Conservation (phyloP, 1,140 invertebrate genomes). For the Aphaenogaster ashmeadi region DNA sequence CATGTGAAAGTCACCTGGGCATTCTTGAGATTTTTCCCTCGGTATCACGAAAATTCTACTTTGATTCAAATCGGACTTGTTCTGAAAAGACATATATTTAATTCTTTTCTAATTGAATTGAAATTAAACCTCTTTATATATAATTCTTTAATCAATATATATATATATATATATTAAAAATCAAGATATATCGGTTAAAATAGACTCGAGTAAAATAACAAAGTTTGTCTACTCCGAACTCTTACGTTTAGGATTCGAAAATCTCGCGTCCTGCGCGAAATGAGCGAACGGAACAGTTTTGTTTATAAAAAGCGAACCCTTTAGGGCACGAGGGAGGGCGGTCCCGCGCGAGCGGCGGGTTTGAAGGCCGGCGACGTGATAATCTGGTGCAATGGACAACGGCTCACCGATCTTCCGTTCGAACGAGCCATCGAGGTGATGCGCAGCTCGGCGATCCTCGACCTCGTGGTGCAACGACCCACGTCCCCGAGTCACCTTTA, state of each 20-base stretch:
- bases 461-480: slow-evolving; percentile 84
- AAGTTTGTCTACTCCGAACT: background rate
- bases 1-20: background rate
- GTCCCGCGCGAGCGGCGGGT: slow-evolving; percentile 95
- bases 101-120: background rate
- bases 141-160: background rate
- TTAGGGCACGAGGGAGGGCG: slow-evolving; percentile 96
- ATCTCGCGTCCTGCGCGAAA: background rate
- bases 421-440: slow-evolving; percentile 85
- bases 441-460: slow-evolving; percentile 82
- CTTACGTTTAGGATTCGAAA: background rate
- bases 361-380: slow-evolving; percentile 97
- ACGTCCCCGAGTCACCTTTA: slow-evolving; percentile 81
- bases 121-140: background rate
- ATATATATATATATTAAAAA: background rate
- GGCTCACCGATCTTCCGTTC: slow-evolving; percentile 84
- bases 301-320: background rate
- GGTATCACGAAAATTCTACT: background rate
- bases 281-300: background rate
- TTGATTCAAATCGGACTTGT: background rate
- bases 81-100: background rate
- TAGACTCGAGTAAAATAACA: background rate
- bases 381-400: slow-evolving; percentile 94
- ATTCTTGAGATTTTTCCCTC: background rate
- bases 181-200: background rate